Percentiles rank a stretch among this genome's conserved stretches.
Evolutionary conservation across 2,113 vertebrate species (phyloP).

Genomic region (Nothocercus julius): DNA sequence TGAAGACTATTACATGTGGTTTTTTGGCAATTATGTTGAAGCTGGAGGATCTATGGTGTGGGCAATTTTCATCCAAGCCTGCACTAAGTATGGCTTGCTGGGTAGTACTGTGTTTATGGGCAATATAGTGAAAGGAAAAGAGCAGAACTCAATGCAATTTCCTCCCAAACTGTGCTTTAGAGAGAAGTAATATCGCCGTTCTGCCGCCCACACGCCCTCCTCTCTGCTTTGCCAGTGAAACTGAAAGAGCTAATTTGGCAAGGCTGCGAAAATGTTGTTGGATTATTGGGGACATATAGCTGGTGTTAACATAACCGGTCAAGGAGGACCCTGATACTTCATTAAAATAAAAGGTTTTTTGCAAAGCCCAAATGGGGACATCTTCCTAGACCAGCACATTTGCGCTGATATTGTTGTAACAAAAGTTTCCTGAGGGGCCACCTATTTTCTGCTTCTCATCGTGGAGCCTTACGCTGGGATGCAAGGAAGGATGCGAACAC

Average conservation of each 20-base stretch:
- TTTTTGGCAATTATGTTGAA: not conserved
- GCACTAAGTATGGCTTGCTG: not conserved
- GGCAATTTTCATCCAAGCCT: not conserved
- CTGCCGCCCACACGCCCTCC: not conserved
- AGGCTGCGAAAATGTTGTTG: not conserved
- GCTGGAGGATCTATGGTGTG: not conserved
- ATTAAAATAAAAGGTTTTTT: not conserved
- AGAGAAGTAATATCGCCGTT: not conserved
- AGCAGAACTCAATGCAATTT: not conserved
- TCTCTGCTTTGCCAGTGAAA: not conserved
- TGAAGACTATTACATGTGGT: not conserved
- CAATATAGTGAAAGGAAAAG: not conserved
- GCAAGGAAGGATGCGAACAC: not conserved
- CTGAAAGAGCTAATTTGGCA: not conserved
- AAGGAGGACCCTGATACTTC: not conserved
- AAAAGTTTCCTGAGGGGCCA: not conserved
- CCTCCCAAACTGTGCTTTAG: not conserved
- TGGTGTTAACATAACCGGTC: not conserved
- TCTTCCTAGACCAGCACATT: not conserved
- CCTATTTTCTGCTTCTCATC: constrained; percentile 15
- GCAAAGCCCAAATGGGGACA: not conserved
- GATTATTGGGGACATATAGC: not conserved
- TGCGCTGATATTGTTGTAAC: not conserved
- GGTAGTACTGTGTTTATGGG: not conserved
- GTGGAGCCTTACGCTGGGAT: not conserved